phyloP scores from a whole-genome alignment of 2,888 invertebrate genomes.

The Dynastes hyllus region DNA sequence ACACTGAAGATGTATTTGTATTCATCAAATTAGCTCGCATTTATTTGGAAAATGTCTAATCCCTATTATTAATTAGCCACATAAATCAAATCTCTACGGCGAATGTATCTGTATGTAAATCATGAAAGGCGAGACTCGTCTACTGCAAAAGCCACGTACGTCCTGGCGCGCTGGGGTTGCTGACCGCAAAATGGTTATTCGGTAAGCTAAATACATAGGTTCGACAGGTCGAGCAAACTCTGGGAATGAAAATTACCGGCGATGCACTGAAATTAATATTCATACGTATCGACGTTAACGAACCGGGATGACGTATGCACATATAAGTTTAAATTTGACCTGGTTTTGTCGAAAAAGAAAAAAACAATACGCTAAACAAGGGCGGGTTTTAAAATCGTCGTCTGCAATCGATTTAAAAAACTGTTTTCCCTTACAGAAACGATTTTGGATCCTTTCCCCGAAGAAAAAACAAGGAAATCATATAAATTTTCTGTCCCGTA shows the following conservation, averaged over 20 bases:
- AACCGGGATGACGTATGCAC: background rate
- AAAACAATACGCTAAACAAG: too few relatives aligned
- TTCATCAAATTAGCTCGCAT: background rate
- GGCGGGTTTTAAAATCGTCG: too few relatives aligned
- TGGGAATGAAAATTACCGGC: slow-evolving; percentile 17
- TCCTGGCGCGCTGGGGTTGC: slow-evolving; percentile 25
- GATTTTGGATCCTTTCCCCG: background rate
- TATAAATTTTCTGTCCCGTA: background rate
- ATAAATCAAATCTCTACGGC: slow-evolving; percentile 13
- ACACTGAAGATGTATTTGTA: too few relatives aligned
- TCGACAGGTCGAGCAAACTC: slow-evolving; percentile 13
- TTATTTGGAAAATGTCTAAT: slow-evolving; percentile 17
- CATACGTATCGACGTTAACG: slow-evolving; percentile 17
- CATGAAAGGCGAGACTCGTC: background rate
- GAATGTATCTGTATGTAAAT: slow-evolving; percentile 5
- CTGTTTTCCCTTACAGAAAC: too few relatives aligned
- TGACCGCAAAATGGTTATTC: slow-evolving; percentile 36
- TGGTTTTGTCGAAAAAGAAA: too few relatives aligned
- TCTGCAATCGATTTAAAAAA: slow-evolving; percentile 3
- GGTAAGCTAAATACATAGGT: slow-evolving; percentile 22
- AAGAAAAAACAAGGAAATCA: background rate
- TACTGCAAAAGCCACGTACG: slow-evolving; percentile 22
- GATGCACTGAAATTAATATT: slow-evolving; percentile 2
- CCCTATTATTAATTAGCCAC: slow-evolving; percentile 6
- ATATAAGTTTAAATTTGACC: too few relatives aligned